Evolutionary conservation across 2,888 invertebrate species (phyloP).

Genomic region (Harpalus rufipes): DNA sequence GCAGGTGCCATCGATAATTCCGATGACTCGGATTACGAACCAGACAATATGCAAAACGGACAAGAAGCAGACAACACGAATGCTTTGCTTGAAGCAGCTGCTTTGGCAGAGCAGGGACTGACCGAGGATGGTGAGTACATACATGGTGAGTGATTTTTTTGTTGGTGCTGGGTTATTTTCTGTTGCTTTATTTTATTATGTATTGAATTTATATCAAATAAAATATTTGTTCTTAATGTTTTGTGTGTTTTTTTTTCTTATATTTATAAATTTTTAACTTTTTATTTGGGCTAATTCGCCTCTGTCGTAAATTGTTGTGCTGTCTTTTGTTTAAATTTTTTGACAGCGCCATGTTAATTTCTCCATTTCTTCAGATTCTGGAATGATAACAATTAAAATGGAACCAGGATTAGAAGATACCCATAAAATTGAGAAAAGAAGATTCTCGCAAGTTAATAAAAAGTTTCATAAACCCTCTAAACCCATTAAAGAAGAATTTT

Average conservation of each 20-base stretch:
- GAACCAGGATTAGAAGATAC: slow-evolving; percentile 68
- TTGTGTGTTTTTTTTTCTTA: not conserved
- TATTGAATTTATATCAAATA: too few species aligned
- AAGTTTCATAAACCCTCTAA: slow-evolving; percentile 66
- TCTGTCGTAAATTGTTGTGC: not conserved
- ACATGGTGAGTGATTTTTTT: not conserved
- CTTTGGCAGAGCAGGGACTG: slow-evolving; percentile 72
- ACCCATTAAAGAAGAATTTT: slow-evolving; percentile 72
- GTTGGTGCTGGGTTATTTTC: not conserved
- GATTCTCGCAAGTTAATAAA: slow-evolving; percentile 25
- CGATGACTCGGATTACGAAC: slow-evolving; percentile 75
- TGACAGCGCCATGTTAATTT: not conserved
- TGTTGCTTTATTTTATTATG: too few species aligned
- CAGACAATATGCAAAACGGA: slow-evolving; percentile 65
- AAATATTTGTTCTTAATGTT: not conserved
- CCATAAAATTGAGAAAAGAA: slow-evolving; percentile 70
- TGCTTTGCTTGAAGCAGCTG: slow-evolving; percentile 71
- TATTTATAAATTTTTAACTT: not conserved
- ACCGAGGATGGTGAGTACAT: slow-evolving; percentile 66
- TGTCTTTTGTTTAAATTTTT: not conserved
- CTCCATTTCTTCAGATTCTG: slow-evolving; percentile 51
- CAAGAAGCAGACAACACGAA: slow-evolving; percentile 69
- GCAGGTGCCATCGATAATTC: slow-evolving; percentile 74
- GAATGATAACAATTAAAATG: slow-evolving; percentile 69
- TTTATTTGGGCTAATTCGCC: not conserved